A percentile compares a stretch with the other conserved stretches of the same genome.
These are phyloP conservation scores for Diarsia rubi DNA, from an alignment of 2,888 invertebrate genomes.

Conservation along the genomic window DNA sequence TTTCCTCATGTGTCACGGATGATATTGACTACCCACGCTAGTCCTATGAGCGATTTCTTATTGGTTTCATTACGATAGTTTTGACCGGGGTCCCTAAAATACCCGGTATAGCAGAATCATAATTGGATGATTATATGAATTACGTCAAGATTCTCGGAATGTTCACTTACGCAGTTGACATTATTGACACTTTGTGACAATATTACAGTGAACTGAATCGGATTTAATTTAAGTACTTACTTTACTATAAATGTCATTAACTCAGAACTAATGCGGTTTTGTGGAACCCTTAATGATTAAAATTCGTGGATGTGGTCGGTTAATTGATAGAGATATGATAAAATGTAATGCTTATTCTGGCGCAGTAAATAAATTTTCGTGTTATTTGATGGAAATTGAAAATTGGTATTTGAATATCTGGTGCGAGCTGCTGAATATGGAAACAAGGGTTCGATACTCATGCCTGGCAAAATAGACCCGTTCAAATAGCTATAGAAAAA, in stretches of 20 bases:
- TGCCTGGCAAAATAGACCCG: not conserved
- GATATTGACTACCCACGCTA: slow-evolving; percentile 18
- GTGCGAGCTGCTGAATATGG: not conserved
- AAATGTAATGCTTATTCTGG: too few relatives aligned
- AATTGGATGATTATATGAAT: too few relatives aligned
- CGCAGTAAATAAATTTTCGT: not conserved
- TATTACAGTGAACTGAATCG: not conserved
- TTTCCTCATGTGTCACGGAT: slow-evolving; percentile 15
- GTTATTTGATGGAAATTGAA: too few relatives aligned
- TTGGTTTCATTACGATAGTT: slow-evolving; percentile 11
- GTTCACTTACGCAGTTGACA: too few relatives aligned
- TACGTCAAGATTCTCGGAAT: too few relatives aligned
- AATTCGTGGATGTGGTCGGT: not conserved
- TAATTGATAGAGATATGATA: not conserved
- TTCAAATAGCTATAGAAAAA: not conserved
- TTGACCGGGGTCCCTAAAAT: too few relatives aligned
- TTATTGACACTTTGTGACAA: not conserved
- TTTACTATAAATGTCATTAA: not conserved
- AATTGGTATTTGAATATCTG: not conserved
- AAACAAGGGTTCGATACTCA: not conserved
- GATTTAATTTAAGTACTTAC: not conserved
- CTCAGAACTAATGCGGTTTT: not conserved
- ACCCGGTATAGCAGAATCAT: too few relatives aligned
- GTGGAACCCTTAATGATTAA: not conserved
- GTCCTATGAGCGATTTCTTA: not conserved